A percentile compares a stretch with the other conserved stretches of the same genome.
Evolutionary conservation across 2,113 vertebrate genomes (phyloP).

Genomic region (Hypanus sabinus): DNA sequence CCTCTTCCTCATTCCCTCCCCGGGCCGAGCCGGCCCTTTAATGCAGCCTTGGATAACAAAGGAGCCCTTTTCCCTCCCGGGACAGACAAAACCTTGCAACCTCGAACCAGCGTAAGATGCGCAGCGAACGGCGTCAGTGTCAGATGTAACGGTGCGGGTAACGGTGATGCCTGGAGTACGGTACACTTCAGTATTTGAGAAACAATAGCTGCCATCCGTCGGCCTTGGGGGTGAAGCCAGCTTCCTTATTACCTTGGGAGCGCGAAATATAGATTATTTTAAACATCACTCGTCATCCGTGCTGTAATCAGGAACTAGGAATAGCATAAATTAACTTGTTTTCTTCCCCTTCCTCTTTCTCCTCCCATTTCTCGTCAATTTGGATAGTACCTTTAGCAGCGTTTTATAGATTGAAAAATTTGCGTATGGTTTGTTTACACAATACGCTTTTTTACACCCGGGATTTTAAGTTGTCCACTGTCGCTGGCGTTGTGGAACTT

Average conservation of each 20-base stretch:
- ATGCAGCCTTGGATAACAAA: background rate
- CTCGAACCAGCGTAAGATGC: too few species aligned
- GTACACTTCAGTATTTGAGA: background rate
- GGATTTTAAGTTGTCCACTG: background rate
- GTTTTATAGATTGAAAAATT: background rate
- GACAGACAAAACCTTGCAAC: background rate
- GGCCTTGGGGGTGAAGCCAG: background rate
- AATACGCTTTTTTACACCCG: background rate
- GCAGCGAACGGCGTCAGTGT: background rate
- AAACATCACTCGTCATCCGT: too few species aligned
- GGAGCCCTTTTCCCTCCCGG: background rate
- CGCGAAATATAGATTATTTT: background rate
- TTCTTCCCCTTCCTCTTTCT: background rate
- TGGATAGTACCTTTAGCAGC: background rate
- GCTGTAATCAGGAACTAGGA: background rate
- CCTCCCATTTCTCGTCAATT: background rate
- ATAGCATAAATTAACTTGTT: background rate
- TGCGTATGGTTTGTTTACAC: background rate
- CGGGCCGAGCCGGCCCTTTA: background rate
- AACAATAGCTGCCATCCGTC: background rate
- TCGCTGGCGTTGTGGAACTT: background rate
- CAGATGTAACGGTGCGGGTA: background rate
- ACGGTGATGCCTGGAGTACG: background rate
- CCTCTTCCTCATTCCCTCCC: background rate
- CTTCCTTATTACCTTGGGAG: background rate